These are phyloP conservation scores for Anthonomus grandis DNA, from an alignment of 1,140 invertebrate genomes.

Conservation along the genomic window DNA sequence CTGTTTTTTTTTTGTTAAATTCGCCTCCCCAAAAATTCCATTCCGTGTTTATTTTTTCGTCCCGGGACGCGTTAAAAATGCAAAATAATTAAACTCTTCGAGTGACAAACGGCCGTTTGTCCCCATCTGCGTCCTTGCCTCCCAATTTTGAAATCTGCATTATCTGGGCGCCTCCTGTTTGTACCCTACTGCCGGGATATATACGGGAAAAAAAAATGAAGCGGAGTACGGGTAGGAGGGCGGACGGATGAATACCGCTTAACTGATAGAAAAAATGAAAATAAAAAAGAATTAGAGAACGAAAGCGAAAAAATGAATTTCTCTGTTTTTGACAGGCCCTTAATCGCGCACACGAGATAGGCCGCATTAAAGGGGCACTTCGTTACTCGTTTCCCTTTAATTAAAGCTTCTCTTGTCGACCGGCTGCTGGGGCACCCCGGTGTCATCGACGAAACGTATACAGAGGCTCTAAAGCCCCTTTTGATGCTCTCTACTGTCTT, in stretches of 20 bases:
- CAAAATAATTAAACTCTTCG: background rate
- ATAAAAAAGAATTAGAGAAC: constrained; percentile 51
- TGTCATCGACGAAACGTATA: too few species aligned
- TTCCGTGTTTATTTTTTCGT: too few species aligned
- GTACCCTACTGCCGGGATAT: constrained; percentile 14
- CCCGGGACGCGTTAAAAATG: background rate
- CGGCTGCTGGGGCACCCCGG: too few species aligned
- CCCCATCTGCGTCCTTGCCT: background rate
- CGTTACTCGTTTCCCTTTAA: constrained; percentile 45
- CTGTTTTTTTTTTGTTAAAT: too few species aligned
- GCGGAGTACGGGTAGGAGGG: constrained; percentile 27
- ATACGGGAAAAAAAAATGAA: constrained; percentile 26
- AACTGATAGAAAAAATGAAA: too few species aligned
- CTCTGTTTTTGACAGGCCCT: constrained; percentile 51
- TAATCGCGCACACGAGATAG: constrained; percentile 49
- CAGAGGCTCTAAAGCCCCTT: too few species aligned
- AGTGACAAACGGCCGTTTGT: background rate
- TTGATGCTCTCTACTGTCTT: too few species aligned
- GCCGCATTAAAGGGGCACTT: constrained; percentile 49
- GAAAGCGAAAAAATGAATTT: constrained; percentile 52
- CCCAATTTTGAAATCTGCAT: constrained; percentile 17
- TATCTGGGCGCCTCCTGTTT: constrained; percentile 17
- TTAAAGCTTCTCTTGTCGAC: too few species aligned
- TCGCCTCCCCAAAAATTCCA: too few species aligned
- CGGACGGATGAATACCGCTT: constrained; percentile 48